Base-by-base conservation (phyloP, 2,113 vertebrate species). In the Hyperopisus bebe region DNA sequence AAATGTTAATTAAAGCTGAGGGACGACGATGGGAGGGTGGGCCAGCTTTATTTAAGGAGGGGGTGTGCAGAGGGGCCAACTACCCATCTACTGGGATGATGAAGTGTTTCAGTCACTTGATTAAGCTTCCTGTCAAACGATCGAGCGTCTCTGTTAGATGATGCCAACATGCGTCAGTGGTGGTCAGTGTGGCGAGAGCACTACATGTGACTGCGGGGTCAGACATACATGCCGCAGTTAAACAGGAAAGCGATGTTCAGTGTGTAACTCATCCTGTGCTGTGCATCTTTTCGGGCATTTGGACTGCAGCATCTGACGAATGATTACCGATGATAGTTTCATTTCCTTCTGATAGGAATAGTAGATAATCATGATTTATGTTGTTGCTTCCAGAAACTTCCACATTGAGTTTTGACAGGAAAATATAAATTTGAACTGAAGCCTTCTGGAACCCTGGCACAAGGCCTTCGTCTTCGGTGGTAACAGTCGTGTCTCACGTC, bases 1-100 rank as follows among this genome's bases (percentile, higher is more conserved):
- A 96, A 96, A 95, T 95, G 95, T 94, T 96, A 94, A 95, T 96
- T 94, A 95, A 94, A 46, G 0, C 90, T 87, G 89, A 91, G 90
- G 83, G 62, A 27, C 1, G 91, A 86, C 91, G 92, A 90, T 31
- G 10, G 4, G 3, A 47, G 48, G 7, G 21, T 1, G 31, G 39
- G 80, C 13, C 50, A 90, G 24, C 24, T 91, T 89, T 50, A n/a
- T 74, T 74, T 51, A 62, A 9, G 55, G 55, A 9, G 55, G 21
- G 55, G 24, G 9, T 13, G 27, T 31, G 27, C 27, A 3, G 62
- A 27, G 62, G 89, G 8, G 27, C 70, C 87, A 91, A 50, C n/a
- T 27, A 39, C 31, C 35, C 51, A 51, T 62, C 88, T 55, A 51
- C 27, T 58, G 8, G 0, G 21, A 84, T 53, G 35, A 89, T 17